These are phyloP conservation scores for Equus przewalskii DNA, from an alignment of 2,113 vertebrate species.

Conservation along the genomic window DNA sequence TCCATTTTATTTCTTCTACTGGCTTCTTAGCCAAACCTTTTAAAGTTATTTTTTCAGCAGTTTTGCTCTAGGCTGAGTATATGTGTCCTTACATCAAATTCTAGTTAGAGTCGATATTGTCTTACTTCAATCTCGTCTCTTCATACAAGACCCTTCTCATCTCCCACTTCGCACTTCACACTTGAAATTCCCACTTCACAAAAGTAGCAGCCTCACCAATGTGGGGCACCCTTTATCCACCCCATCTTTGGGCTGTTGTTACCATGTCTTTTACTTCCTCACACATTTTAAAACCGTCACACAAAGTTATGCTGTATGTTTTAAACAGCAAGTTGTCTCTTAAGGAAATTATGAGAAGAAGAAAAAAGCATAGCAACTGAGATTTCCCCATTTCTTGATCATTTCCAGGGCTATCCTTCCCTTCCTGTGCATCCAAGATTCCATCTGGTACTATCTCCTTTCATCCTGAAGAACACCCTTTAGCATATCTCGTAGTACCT, in stretches of 20 bases:
- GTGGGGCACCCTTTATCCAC: fast-evolving
- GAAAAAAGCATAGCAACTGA: background rate
- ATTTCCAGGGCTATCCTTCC: too few relatives aligned
- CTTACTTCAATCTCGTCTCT: background rate
- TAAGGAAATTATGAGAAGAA: background rate
- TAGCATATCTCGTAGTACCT: background rate
- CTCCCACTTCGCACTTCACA: too few relatives aligned
- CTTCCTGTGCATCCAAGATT: background rate
- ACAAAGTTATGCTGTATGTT: background rate
- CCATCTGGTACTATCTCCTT: background rate
- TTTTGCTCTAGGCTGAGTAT: background rate
- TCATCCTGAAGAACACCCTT: background rate
- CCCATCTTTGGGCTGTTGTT: fast-evolving
- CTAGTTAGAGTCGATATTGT: too few relatives aligned
- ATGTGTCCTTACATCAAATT: background rate
- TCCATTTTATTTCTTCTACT: background rate
- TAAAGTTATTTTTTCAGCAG: background rate
- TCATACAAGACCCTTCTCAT: background rate
- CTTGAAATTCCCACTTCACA: background rate
- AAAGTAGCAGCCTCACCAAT: fast-evolving
- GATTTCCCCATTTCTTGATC: fast-evolving
- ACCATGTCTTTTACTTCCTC: background rate
- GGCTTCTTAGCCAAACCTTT: background rate
- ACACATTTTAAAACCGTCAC: background rate
- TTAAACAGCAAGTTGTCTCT: background rate